Conservation (phyloP, 2,797 vertebrate genomes). For the Pelochelys cantorii region DNA sequence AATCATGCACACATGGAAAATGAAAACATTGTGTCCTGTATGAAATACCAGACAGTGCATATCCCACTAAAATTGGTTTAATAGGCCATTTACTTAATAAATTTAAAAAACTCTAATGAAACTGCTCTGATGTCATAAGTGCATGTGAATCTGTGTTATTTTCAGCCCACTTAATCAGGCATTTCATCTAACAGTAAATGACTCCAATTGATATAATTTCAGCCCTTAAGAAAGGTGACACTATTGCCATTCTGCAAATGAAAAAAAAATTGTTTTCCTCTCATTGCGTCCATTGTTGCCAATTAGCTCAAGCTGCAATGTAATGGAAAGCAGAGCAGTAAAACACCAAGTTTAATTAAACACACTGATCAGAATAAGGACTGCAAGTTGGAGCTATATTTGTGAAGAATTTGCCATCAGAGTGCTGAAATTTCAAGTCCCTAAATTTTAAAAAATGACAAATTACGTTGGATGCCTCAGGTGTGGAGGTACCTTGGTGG, state of each 20-base stretch:
- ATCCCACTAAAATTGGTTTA: not conserved
- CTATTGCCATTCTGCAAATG: not conserved
- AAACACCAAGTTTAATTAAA: not conserved
- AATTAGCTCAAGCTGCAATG: not conserved
- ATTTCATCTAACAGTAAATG: not conserved
- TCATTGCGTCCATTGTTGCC: not conserved
- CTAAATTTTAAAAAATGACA: no score
- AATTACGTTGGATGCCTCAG: no score
- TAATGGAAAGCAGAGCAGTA: accelerated
- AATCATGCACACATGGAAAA: not conserved
- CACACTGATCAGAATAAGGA: not conserved
- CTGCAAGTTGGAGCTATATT: not conserved
- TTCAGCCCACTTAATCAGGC: not conserved
- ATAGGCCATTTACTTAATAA: not conserved
- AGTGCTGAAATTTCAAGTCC: no score
- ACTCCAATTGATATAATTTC: not conserved
- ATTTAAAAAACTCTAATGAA: not conserved
- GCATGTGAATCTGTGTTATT: not conserved
- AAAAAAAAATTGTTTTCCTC: not conserved
- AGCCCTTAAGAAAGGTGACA: not conserved
- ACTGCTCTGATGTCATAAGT: not conserved
- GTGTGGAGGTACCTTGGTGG: no score
- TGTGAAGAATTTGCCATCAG: not conserved
- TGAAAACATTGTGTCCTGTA: not conserved
- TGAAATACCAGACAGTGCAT: not conserved